Base-by-base conservation (phyloP, 2,888 invertebrate genomes). In the Drosophila pseudotakahashii region DNA sequence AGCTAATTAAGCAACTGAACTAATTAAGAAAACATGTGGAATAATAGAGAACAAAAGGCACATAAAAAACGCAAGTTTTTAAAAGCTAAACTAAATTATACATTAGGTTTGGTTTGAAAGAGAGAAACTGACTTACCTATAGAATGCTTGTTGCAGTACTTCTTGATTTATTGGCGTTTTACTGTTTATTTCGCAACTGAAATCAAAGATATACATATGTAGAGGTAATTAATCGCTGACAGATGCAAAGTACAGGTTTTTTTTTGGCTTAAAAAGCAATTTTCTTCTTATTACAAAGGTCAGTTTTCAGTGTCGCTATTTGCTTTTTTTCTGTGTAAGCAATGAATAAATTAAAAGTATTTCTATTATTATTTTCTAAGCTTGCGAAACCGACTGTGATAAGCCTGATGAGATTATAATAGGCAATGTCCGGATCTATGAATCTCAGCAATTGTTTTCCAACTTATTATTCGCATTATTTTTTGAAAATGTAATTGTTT, bases 331-430 rank as follows among this genome's bases (percentile, higher is more conserved):
- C 52, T 23, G 23, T 32, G 39, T 41, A 53, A 19, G 32, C 39
- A 59, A 53, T 32, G 32, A 59, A 41, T 53, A 53, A 53, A 52
- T 52, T 11, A 52, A 30, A 16, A 9, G 10, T 7, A 10, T n/a
- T 37, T 3, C n/a, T n/a, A n/a, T n/a, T n/a, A n/a, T n/a, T n/a
- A n/a, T n/a, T n/a, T n/a, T n/a, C 7, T 16, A 14, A n/a, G n/a
- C 30, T 39, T 11, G 19, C 16, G 5, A 53, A 53, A 53, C 11
- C 16, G 48, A 30, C 30, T 2, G 7, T 5, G 11, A 14, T n/a
- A n/a, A 7, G 3, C n/a, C 16, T 32, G 30, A 59, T 59, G 54
- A 11, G 53, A 39, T 59, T 59, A 11, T 59, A 53, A 59, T 59
- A 41, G 54, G 5, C 19, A 32, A 41, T 23, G 1, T 32, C 19